These are phyloP conservation scores for Poeciliopsis prolifica DNA, from an alignment of 2,113 vertebrate species.

Conservation along the genomic window DNA sequence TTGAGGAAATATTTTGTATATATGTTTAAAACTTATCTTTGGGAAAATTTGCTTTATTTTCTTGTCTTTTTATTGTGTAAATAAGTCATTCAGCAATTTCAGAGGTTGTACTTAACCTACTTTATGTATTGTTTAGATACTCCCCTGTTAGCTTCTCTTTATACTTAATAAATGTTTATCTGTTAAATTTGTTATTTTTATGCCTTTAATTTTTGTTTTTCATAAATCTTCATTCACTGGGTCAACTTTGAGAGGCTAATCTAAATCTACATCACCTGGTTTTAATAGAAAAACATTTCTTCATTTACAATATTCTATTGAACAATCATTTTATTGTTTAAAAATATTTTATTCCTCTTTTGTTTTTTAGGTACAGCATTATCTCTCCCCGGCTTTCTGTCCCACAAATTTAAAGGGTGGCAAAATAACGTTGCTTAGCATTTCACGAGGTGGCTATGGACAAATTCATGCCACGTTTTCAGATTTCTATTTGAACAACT, in stretches of 20 bases:
- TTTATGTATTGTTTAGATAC: background rate
- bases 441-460: background rate
- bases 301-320: no score
- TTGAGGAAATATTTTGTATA: slow-evolving; percentile 8
- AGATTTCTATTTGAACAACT: background rate
- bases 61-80: background rate
- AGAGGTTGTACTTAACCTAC: background rate
- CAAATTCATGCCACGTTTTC: background rate
- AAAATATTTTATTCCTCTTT: no score
- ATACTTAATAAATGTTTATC: slow-evolving; percentile 35
- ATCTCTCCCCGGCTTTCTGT: no score
- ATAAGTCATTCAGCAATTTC: background rate
- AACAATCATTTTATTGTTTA: no score
- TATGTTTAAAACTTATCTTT: slow-evolving; percentile 22
- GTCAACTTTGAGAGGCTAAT: no score
- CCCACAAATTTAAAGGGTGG: no score
- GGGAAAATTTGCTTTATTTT: slow-evolving; percentile 13
- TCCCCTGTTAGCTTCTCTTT: slow-evolving; percentile 9
- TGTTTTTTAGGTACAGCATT: no score
- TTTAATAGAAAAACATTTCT: no score
- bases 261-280: no score
- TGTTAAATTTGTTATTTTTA: background rate
- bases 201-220: background rate
- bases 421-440: no score
- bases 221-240: background rate